Evolutionary conservation across 2,888 invertebrate species (phyloP).

Genomic region (Masnerella sp.): DNA sequence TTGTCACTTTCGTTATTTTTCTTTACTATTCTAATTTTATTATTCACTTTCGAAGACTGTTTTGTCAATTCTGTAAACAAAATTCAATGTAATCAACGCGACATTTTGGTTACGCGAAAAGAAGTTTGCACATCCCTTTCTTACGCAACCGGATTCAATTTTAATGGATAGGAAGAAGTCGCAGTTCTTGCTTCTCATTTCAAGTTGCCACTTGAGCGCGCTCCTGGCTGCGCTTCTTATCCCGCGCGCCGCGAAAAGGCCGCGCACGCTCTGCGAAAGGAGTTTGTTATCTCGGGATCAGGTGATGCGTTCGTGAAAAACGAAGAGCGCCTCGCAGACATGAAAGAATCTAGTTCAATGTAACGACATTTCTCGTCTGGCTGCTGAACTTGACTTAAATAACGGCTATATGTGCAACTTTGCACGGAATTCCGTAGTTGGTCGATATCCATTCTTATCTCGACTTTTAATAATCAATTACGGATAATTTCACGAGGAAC

Average conservation of each 20-base stretch:
- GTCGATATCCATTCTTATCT: no score
- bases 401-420: conserved; percentile 22
- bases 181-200: conserved; percentile 47
- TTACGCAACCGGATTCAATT: conserved; percentile 40
- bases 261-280: conserved; percentile 52
- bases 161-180: conserved; percentile 49
- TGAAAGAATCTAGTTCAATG: conserved; percentile 61
- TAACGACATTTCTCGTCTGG: conserved; percentile 54
- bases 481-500: no score
- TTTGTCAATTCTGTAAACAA: no score
- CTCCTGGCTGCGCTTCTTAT: conserved; percentile 39
- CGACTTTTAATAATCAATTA: no score
- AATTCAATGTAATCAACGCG: conserved; percentile 30
- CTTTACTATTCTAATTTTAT: no score
- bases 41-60: no score
- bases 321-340: conserved; percentile 33
- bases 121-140: conserved; percentile 39
- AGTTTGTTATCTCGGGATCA: conserved; percentile 62
- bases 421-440: conserved; percentile 1
- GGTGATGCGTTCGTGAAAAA: conserved; percentile 48
- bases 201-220: conserved; percentile 45
- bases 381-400: conserved; percentile 59
- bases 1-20: no score
- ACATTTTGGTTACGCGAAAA: conserved; percentile 13
- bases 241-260: conserved; percentile 41